A percentile compares a stretch with the other conserved stretches of the same genome.
Conservation (phyloP, 2,113 vertebrate genomes). For the Colossoma macropomum region DNA sequence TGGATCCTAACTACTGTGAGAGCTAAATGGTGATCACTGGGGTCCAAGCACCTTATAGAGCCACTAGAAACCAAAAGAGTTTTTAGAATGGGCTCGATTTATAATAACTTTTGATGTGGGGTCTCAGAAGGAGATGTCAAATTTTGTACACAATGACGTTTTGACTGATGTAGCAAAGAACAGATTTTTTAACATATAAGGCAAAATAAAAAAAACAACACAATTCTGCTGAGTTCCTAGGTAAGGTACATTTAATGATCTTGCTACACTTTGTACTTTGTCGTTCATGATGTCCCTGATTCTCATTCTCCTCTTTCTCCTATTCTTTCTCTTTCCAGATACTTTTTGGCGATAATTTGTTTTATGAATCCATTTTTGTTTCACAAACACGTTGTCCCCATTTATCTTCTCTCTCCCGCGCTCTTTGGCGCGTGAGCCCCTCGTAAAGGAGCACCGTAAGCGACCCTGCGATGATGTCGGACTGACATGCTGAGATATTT, state of each 20-base stretch:
- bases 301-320: background rate
- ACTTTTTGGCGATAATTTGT: background rate
- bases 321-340: background rate
- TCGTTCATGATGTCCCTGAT: background rate
- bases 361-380: background rate
- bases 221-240: background rate
- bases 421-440: background rate
- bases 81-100: no score
- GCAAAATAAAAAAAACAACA: no score
- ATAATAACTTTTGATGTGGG: no score
- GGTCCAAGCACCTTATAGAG: no score
- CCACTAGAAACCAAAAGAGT: no score
- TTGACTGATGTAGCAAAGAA: background rate
- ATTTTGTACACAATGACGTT: no score
- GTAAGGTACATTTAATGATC: background rate
- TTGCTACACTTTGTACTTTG: background rate
- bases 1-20: no score
- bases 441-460: background rate
- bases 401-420: background rate
- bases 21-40: no score
- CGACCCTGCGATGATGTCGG: conserved; percentile 5
- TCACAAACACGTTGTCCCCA: background rate
- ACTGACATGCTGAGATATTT: conserved; percentile 43
- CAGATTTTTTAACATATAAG: background rate
- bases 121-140: no score